phyloP scores from a whole-genome alignment of 2,113 vertebrate species.

The Zosterops japonicus region DNA sequence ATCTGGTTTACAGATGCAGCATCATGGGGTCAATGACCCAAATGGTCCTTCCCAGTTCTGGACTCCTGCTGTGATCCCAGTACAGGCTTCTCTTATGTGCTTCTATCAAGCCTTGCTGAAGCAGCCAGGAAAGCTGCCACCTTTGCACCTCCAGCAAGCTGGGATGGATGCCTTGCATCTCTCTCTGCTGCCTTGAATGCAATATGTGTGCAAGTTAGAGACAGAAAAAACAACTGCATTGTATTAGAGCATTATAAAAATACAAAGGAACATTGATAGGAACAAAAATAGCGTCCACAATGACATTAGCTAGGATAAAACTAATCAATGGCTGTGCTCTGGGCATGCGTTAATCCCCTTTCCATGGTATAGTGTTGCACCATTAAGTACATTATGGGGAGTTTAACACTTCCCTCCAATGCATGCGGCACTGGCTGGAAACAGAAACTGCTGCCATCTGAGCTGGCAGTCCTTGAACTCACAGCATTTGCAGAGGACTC shows the following conservation, averaged over 20 bases:
- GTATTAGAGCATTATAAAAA: conserved; percentile 36
- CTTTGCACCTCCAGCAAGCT: not conserved
- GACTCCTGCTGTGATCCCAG: not conserved
- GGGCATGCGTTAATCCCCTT: conserved; percentile 18
- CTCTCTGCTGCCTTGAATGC: not conserved
- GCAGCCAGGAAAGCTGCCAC: not conserved
- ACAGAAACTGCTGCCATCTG: not conserved
- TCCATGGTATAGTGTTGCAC: conserved; percentile 40
- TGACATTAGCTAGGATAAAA: conserved; percentile 57
- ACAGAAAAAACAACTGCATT: not conserved
- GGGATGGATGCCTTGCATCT: not conserved
- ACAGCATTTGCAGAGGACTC: not conserved
- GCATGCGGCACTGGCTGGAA: not conserved
- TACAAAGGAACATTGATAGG: conserved; percentile 8
- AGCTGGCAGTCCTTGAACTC: conserved; percentile 50
- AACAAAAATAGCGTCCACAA: conserved; percentile 52
- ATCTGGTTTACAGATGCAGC: not conserved
- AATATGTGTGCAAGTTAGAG: not conserved
- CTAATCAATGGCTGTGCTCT: conserved; percentile 54
- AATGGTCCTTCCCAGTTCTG: not conserved
- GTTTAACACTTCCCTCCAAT: conserved; percentile 14
- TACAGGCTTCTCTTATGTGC: not conserved
- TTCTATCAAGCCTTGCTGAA: not conserved
- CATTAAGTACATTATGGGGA: conserved; percentile 43
- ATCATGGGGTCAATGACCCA: not conserved